phyloP scores from a whole-genome alignment of 2,113 vertebrate species.

The Channa argus region DNA sequence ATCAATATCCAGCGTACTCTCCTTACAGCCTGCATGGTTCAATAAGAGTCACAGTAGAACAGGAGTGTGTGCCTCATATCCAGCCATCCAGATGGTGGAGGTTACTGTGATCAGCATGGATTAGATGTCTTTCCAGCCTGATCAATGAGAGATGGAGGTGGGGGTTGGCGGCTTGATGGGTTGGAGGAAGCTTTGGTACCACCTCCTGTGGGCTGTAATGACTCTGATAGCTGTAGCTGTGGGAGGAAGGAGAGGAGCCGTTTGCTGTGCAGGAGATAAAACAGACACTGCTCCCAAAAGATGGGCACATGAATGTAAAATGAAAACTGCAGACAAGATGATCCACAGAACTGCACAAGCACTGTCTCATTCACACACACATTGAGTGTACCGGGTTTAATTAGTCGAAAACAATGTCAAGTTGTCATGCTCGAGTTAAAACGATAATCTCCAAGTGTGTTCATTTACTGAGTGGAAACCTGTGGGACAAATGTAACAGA shows the following conservation, averaged over 20 bases:
- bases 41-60: conserved; percentile 40
- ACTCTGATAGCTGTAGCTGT: conserved; percentile 46
- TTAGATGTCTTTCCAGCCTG: conserved; percentile 54
- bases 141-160: conserved; percentile 65
- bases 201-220: conserved; percentile 56
- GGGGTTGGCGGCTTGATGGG: conserved; percentile 20
- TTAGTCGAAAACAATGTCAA: neutral
- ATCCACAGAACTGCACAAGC: neutral
- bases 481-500: neutral
- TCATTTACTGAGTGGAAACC: neutral
- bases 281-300: conserved; percentile 36
- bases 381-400: neutral
- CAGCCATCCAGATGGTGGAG: conserved; percentile 33
- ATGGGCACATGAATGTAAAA: neutral
- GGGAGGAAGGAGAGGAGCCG: conserved; percentile 32
- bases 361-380: neutral
- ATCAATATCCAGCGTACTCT: conserved; percentile 36
- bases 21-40: conserved; percentile 32
- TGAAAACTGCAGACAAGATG: conserved; percentile 1
- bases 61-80: conserved; percentile 19
- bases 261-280: conserved; percentile 44
- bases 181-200: conserved; percentile 46
- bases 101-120: conserved; percentile 65
- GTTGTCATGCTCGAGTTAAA: neutral
- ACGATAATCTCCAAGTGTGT: neutral